Percentiles rank a stretch among this genome's conserved stretches.
Conservation (phyloP, 2,113 vertebrate species). For the Todiramphus chloris region DNA sequence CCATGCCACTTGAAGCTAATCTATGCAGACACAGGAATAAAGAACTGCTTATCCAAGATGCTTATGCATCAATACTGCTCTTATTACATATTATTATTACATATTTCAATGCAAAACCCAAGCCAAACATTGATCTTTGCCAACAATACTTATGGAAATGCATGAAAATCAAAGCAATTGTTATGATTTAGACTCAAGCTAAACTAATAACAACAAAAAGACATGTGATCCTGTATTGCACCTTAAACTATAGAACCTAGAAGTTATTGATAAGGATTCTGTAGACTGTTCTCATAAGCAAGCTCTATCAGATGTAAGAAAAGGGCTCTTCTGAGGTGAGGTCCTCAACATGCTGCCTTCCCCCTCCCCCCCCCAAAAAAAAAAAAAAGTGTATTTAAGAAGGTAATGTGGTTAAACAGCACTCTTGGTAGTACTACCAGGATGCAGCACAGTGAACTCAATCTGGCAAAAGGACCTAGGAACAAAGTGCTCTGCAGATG, state of each 20-base stretch:
- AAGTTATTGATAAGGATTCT: neutral
- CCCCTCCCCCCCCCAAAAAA: no score
- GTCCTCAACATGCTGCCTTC: neutral
- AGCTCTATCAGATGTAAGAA: neutral
- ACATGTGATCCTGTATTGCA: neutral
- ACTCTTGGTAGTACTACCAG: neutral
- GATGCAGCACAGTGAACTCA: neutral
- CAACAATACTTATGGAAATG: neutral
- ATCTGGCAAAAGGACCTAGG: neutral
- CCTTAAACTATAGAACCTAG: neutral
- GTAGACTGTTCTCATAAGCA: neutral
- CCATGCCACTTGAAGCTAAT: neutral
- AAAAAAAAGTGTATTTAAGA: neutral
- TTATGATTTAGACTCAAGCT: neutral
- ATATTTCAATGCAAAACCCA: neutral
- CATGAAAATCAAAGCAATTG: neutral
- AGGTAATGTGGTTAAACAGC: neutral
- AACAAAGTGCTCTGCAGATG: neutral
- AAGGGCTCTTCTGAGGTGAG: neutral
- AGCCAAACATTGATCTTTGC: neutral
- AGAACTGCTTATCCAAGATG: neutral
- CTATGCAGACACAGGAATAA: neutral
- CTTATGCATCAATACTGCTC: neutral
- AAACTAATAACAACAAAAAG: neutral
- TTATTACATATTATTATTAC: neutral